Percentiles rank a stretch among this genome's conserved stretches.
These are phyloP conservation scores for Pantelozetes paolii DNA, from an alignment of 2,888 invertebrate species.

Conservation along the genomic window DNA sequence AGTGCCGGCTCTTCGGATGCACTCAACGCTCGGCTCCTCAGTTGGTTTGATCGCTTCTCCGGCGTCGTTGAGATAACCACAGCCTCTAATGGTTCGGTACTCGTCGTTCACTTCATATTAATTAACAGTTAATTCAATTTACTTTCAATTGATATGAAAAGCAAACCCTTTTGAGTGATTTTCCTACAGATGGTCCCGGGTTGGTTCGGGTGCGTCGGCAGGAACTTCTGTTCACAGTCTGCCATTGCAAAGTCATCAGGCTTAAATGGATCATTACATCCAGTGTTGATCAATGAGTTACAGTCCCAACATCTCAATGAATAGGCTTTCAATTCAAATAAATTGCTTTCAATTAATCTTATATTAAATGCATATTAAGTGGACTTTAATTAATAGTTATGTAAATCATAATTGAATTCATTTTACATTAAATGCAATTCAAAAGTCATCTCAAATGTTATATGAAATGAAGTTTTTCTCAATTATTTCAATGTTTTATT, in stretches of 20 bases:
- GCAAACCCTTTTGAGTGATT: conserved; percentile 69
- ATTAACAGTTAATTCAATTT: neutral
- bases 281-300: conserved; percentile 81
- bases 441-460: no score
- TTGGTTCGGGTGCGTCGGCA: conserved; percentile 41
- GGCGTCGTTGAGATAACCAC: conserved; percentile 68
- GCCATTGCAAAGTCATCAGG: conserved; percentile 75
- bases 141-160: neutral
- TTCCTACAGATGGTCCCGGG: conserved; percentile 71
- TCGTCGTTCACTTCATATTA: conserved; percentile 64
- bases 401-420: no score
- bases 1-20: conserved; percentile 63
- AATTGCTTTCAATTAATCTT: no score
- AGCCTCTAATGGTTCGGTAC: conserved; percentile 62
- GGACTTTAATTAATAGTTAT: no score
- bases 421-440: no score
- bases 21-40: conserved; percentile 50
- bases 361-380: no score
- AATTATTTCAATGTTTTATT: no score
- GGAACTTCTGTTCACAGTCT: conserved; percentile 63
- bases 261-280: conserved; percentile 83
- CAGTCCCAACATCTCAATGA: conserved; percentile 71
- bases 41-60: conserved; percentile 50
- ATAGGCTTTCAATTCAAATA: conserved; percentile 5
- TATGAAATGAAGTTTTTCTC: no score